Percentiles rank a stretch among this genome's conserved stretches.
These are phyloP conservation scores for Hedychridium roseum DNA, from an alignment of 2,888 invertebrate genomes.

Conservation along the genomic window DNA sequence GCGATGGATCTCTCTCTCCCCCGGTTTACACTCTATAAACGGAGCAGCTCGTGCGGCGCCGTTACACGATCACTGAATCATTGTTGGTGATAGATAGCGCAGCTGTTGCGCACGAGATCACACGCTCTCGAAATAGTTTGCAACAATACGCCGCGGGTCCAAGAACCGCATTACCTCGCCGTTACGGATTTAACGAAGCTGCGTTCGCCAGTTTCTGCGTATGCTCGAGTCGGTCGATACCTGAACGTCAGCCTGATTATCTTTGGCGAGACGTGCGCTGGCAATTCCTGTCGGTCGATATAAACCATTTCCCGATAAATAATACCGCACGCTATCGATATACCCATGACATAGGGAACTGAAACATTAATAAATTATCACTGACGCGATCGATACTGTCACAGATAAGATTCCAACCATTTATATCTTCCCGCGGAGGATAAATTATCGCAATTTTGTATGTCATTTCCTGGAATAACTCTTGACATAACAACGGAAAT, in stretches of 20 bases:
- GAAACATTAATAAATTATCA: too few species aligned
- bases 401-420: too few species aligned
- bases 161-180: background rate
- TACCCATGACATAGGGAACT: too few species aligned
- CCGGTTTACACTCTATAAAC: constrained; percentile 56
- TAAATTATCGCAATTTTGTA: too few species aligned
- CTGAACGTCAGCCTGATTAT: constrained; percentile 25
- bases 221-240: constrained; percentile 24
- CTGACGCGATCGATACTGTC: too few species aligned
- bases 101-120: constrained; percentile 58
- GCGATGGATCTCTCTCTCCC: constrained; percentile 27
- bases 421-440: too few species aligned
- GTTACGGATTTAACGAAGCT: background rate
- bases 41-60: constrained; percentile 43
- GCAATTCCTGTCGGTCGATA: too few species aligned
- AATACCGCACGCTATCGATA: too few species aligned
- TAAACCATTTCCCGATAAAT: too few species aligned
- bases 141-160: constrained; percentile 49
- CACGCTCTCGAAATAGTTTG: constrained; percentile 58
- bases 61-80: constrained; percentile 60
- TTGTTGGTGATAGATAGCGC: constrained; percentile 61
- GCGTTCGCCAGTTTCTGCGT: background rate
- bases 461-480: too few species aligned
- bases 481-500: too few species aligned
- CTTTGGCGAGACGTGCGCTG: constrained; percentile 18